Percentiles rank a stretch among this genome's conserved stretches.
Evolutionary conservation across 2,113 vertebrate species (phyloP).

Genomic region (Telmatochromis brachygnathus): DNA sequence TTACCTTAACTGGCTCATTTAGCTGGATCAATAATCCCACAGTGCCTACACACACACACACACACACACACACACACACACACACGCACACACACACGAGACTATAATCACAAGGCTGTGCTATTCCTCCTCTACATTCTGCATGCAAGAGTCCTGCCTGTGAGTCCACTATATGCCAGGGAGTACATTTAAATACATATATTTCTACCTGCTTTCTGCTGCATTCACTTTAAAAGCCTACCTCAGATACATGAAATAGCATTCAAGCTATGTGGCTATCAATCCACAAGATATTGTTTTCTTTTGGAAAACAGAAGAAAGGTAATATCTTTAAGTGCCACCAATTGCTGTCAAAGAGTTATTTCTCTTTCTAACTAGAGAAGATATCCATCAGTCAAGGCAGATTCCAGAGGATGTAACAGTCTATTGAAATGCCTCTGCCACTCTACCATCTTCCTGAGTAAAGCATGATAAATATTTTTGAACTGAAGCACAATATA

Average conservation of each 20-base stretch:
- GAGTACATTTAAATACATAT: not conserved
- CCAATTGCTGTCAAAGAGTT: not conserved
- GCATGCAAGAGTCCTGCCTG: not conserved
- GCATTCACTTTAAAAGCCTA: not conserved
- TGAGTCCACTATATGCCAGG: not conserved
- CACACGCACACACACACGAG: not conserved
- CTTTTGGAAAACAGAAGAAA: not conserved
- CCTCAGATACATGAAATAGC: not conserved
- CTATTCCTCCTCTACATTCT: not conserved
- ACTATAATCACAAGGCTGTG: not conserved
- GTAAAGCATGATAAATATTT: not conserved
- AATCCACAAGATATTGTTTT: not conserved
- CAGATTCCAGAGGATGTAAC: not conserved
- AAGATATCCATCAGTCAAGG: not conserved
- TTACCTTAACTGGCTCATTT: constrained; percentile 68
- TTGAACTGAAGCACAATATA: not conserved
- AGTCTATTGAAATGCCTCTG: not conserved
- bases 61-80: not conserved
- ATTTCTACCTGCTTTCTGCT: not conserved
- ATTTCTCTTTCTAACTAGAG: not conserved
- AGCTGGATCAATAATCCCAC: constrained; percentile 52
- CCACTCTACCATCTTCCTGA: not conserved
- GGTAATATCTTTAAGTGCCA: not conserved
- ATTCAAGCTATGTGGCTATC: not conserved
- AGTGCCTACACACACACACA: not conserved